Conservation (phyloP, 2,888 invertebrate genomes). For the Diarsia mendica region DNA sequence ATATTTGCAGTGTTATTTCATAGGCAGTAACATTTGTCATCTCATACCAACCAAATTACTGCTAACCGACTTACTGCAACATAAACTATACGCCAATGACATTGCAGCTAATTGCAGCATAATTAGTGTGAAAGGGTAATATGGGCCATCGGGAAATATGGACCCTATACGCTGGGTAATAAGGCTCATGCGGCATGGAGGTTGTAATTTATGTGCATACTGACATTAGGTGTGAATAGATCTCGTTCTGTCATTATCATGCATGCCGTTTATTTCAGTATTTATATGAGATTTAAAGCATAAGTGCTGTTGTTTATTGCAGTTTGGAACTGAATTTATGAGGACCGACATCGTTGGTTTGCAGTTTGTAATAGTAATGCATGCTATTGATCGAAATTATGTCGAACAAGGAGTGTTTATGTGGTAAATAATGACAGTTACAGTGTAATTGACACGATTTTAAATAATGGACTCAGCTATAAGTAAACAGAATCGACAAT, state of each 20-base stretch:
- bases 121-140: conserved; percentile 71
- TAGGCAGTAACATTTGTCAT: conserved; percentile 43
- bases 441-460: background rate
- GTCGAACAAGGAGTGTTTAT: background rate
- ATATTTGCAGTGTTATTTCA: conserved; percentile 8
- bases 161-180: conserved; percentile 52
- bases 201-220: conserved; percentile 72
- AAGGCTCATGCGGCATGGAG: conserved; percentile 42
- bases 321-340: conserved; percentile 36
- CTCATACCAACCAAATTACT: conserved; percentile 45
- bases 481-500: background rate
- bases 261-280: conserved; percentile 39
- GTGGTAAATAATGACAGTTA: background rate
- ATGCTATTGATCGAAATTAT: background rate
- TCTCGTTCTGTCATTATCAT: conserved; percentile 70
- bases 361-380: background rate
- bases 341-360: conserved; percentile 19
- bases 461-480: background rate
- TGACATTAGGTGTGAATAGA: conserved; percentile 71
- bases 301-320: conserved; percentile 42
- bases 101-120: conserved; percentile 69
- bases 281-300: conserved; percentile 54
- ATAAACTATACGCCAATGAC: conserved; percentile 67
- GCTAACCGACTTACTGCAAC: conserved; percentile 47
- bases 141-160: conserved; percentile 50